Evolutionary conservation across 2,888 invertebrate genomes (phyloP), one percentile per base, ranked within the genome.

Genomic region (Tridacna gigas): DNA sequence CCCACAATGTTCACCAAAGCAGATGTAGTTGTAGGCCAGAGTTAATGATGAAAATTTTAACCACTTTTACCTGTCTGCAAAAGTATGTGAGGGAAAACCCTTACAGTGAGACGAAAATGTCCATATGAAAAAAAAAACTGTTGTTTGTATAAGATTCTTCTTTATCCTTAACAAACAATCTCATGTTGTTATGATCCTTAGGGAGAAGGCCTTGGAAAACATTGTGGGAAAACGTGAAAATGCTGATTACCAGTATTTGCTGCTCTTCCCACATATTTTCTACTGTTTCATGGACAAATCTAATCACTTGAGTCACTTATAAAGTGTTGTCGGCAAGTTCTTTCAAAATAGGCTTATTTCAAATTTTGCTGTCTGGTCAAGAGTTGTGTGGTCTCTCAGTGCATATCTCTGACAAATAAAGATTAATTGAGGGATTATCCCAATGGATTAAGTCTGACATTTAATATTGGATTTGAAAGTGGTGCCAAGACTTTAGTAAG

Each of bases 401-500:
- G 67, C 67, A 67, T 51, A 51, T 71, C 47, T 15, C 71, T 51
- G 71, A 71, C 71, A 71, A 25, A 51, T n/a, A 13, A 9, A 26
- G 71, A 20, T 71, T 51, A 71, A 48, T 25, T 48, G 71, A 51
- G 71, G 51, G 71, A 71, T 71, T 71, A 71, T 51, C 71, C 20
- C 4, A 20, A 22, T 22, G 71, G 71, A 71, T 71, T 71, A 71
- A 71, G 25, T 25, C n/a, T 71, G 71, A 71, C 71, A 71, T 71
- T 71, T 51, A 71, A 71, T 71, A 71, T 71, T 71, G 71, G 71
- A 71, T 71, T 71, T 51, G 25, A 51, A 25, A 51, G 51, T 26
- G 48, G 71, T 71, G 71, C 26, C 71, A 71, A 71, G 22, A 67
- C 45, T 28, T 22, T 22, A 63, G 22, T 63, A n/a, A 63, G 7